Evolutionary conservation across 2,888 invertebrate species (phyloP).

Genomic region (Escarpia spicata): DNA sequence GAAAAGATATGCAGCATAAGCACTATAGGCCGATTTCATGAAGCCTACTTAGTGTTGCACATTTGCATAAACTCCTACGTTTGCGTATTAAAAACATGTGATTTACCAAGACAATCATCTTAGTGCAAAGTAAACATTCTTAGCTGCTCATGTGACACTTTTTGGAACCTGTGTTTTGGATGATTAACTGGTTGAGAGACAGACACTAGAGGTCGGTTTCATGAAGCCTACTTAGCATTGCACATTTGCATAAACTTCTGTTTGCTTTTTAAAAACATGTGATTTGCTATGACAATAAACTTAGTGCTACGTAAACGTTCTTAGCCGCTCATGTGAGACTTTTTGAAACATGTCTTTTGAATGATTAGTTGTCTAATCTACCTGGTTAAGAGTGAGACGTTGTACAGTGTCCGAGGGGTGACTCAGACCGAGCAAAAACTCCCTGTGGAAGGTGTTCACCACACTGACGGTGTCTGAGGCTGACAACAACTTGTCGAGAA

Average conservation of each 20-base stretch:
- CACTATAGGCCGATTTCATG: conserved; percentile 33
- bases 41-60: too few species aligned
- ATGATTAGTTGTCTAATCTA: conserved; percentile 66
- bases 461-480: conserved; percentile 74
- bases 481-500: conserved; percentile 74
- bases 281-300: too few species aligned
- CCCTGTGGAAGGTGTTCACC: conserved; percentile 69
- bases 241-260: neutral
- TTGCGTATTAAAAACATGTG: too few species aligned
- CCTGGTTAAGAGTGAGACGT: conserved; percentile 73
- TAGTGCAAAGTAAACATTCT: too few species aligned
- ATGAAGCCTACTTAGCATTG: too few species aligned
- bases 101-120: too few species aligned
- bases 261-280: too few species aligned
- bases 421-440: conserved; percentile 67
- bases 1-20: too few species aligned
- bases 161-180: neutral
- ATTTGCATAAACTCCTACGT: neutral
- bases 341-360: neutral
- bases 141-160: neutral
- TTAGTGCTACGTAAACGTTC: too few species aligned
- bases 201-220: conserved; percentile 52
- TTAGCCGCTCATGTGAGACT: neutral
- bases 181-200: conserved; percentile 71
- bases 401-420: conserved; percentile 75